phyloP scores from a whole-genome alignment of 2,888 invertebrate genomes.

The Lymantria dispar region DNA sequence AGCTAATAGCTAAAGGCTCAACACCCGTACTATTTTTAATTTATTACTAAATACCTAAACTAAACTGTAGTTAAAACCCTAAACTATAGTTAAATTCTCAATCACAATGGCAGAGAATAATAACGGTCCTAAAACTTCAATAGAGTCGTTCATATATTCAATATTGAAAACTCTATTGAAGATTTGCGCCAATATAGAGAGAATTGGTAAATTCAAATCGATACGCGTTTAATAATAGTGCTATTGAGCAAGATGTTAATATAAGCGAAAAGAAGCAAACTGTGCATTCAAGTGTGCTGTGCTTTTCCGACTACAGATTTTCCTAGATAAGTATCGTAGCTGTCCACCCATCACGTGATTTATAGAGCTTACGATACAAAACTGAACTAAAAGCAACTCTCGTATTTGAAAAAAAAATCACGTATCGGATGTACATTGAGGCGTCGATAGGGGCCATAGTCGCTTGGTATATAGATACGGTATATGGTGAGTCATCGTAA shows the following conservation, averaged over 20 bases:
- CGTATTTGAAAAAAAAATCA: constrained; percentile 31
- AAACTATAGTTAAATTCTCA: too few species aligned
- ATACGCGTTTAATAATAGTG: too few species aligned
- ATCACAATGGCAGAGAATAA: too few species aligned
- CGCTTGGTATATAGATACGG: constrained; percentile 24
- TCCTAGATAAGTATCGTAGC: constrained; percentile 50
- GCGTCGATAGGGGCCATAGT: constrained; percentile 18
- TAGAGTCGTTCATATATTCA: too few species aligned
- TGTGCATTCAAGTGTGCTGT: constrained; percentile 27
- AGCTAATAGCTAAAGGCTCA: too few species aligned
- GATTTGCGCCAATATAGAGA: too few species aligned
- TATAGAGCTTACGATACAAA: constrained; percentile 44
- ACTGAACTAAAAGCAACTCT: constrained; percentile 31
- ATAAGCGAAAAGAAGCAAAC: constrained; percentile 4
- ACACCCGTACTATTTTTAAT: too few species aligned
- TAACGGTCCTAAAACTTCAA: too few species aligned
- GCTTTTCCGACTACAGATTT: constrained; percentile 40
- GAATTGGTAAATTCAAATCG: too few species aligned
- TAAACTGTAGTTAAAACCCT: too few species aligned
- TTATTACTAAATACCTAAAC: too few species aligned
- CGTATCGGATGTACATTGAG: constrained; percentile 15
- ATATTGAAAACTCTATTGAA: too few species aligned
- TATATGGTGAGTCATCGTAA: constrained; percentile 32
- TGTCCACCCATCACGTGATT: constrained; percentile 61
- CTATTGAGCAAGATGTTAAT: background rate